These are phyloP conservation scores for Scaptomyza pallida DNA, from an alignment of 1,140 invertebrate species.

Conservation along the genomic window DNA sequence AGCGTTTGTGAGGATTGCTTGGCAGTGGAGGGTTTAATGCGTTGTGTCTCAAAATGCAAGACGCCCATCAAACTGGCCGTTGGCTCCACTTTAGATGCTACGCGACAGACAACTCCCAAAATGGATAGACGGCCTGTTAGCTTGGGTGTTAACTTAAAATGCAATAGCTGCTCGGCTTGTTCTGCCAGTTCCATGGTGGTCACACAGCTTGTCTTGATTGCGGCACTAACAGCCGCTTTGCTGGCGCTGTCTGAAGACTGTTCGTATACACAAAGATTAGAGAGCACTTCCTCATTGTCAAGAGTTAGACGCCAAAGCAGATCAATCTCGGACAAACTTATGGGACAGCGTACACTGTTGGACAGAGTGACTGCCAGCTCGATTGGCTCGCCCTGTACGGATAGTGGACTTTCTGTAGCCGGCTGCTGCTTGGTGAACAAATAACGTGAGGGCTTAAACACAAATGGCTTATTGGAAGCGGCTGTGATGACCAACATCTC, in stretches of 20 bases:
- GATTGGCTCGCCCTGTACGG: slow-evolving; percentile 92
- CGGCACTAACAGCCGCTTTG: slow-evolving; percentile 69
- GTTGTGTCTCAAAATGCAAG: slow-evolving; percentile 86
- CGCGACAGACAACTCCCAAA: slow-evolving; percentile 83
- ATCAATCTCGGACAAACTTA: slow-evolving; percentile 85
- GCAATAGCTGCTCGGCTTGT: slow-evolving; percentile 78
- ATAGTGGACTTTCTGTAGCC: slow-evolving; percentile 86
- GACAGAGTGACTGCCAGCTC: slow-evolving; percentile 90
- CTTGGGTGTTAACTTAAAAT: slow-evolving; percentile 84
- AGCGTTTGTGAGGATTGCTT: slow-evolving; percentile 84
- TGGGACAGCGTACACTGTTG: slow-evolving; percentile 85
- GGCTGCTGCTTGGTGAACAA: slow-evolving; percentile 89
- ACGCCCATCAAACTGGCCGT: slow-evolving; percentile 86
- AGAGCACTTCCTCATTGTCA: slow-evolving; percentile 80
- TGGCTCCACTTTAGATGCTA: slow-evolving; percentile 78
- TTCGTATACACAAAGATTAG: slow-evolving; percentile 80
- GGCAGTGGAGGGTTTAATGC: slow-evolving; percentile 84
- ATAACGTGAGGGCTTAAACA: slow-evolving; percentile 91
- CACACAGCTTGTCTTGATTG: slow-evolving; percentile 84
- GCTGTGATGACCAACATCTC: slow-evolving; percentile 90
- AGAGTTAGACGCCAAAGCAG: slow-evolving; percentile 91
- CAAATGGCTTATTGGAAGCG: slow-evolving; percentile 88
- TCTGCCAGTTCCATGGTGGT: slow-evolving; percentile 83
- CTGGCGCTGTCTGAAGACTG: slow-evolving; percentile 67
- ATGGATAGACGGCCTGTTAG: slow-evolving; percentile 83